Base-by-base conservation (phyloP, 2,797 vertebrate species). In the Thamnophis elegans region DNA sequence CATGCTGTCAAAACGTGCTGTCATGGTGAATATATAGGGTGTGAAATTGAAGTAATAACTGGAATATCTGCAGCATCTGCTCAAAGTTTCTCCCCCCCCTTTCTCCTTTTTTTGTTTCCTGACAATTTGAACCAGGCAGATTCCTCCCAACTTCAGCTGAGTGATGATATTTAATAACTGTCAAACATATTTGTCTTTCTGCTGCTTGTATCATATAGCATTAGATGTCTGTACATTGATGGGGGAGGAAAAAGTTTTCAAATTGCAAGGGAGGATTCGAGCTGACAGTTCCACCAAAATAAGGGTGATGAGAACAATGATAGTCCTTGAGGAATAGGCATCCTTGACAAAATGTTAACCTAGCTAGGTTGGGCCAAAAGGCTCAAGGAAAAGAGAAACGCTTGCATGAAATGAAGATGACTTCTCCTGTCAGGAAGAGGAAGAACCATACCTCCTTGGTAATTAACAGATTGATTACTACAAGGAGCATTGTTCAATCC, bases 11-110 rank as follows among this genome's bases (percentile, higher is more conserved):
- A 96, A 96, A 93, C 85, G 94, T 95, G 93, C 95, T 98, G 96
- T 97, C 95, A 95, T 54, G 62, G 22, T 51, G 94, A 94, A 93
- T 89, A 95, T 88, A 92, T 93, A 55, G 92, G 91, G 93, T 96
- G 73, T 96, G 95, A 96, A 96, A 95, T 94, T 93, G 95, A 95
- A 96, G 94, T 95, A 96, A 97, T 95, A 96, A 93, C 93, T 96
- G 94, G 92, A 96, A 95, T 96, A 96, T 93, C 95, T 85, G 90
- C 91, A 92, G 93, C 96, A 95, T 92, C 89, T 94, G 60, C 93
- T 96, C 92, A 94, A 92, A 95, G 94, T 92, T 96, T 96, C 94
- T 90, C 26, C 6, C 0, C 28, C 0, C 3, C 9, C 62, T 2
- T 68, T 32, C n/a, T 42, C 22, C 13, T 68, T 47, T 10, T 42